Conservation (phyloP, 2,888 invertebrate species). For the Alviniconcha strummeri region DNA sequence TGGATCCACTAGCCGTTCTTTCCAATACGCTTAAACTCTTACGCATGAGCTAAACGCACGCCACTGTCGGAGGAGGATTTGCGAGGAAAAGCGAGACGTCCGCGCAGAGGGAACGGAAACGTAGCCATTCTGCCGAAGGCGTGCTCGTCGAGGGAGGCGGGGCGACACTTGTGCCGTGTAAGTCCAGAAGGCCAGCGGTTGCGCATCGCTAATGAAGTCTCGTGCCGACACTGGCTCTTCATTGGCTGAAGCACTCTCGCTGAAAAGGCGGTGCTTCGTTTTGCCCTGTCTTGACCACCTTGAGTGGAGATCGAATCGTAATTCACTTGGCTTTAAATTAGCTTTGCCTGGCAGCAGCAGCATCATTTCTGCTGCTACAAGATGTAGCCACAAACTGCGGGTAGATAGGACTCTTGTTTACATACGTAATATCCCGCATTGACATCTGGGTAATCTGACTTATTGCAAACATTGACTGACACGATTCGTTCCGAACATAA, state of each 20-base stretch:
- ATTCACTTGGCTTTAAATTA: no score
- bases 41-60: constrained; percentile 7
- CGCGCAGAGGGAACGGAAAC: neutral
- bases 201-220: constrained; percentile 23
- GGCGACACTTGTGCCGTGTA: constrained; percentile 6
- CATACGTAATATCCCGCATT: no score
- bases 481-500: no score
- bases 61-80: neutral
- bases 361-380: no score
- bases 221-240: neutral
- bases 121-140: neutral
- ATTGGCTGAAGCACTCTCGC: constrained; percentile 17
- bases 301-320: no score
- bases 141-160: neutral
- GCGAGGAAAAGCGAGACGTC: no score
- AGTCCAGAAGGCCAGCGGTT: neutral
- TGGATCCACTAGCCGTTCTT: constrained; percentile 4
- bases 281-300: no score
- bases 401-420: no score
- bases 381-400: no score
- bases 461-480: no score
- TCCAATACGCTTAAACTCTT: constrained; percentile 10
- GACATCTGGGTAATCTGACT: no score
- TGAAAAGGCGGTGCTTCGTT: neutral
- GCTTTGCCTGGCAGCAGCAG: no score